Percentiles rank a stretch among this genome's conserved stretches.
phyloP scores from a whole-genome alignment of 2,888 invertebrate genomes.

The Athalia cordata region DNA sequence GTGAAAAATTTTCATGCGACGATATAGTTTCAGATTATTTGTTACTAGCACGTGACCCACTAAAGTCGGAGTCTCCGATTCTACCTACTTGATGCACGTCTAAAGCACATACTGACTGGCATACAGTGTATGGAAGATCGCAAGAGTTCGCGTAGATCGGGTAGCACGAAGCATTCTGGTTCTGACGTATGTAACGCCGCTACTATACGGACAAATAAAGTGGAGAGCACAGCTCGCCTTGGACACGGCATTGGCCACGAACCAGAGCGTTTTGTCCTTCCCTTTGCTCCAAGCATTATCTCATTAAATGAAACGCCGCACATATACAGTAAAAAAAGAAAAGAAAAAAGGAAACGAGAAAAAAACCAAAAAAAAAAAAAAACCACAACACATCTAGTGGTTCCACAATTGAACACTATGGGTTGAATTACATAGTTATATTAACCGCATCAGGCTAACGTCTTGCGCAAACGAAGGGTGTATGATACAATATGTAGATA shows the following conservation, averaged over 20 bases:
- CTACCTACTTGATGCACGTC: slow-evolving; percentile 38
- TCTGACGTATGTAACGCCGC: not conserved
- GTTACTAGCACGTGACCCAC: slow-evolving; percentile 6
- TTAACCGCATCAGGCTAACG: too few relatives aligned
- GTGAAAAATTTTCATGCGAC: too few relatives aligned
- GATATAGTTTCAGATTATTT: not conserved
- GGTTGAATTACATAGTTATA: too few relatives aligned
- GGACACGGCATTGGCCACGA: slow-evolving; percentile 43
- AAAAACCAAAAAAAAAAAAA: too few relatives aligned
- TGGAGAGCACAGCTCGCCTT: slow-evolving; percentile 25
- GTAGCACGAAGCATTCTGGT: not conserved
- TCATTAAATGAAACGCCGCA: not conserved
- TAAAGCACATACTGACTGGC: slow-evolving; percentile 40
- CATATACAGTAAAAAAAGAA: not conserved
- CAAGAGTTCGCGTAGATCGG: not conserved
- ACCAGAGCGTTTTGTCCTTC: slow-evolving; percentile 17
- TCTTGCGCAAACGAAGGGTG: too few relatives aligned
- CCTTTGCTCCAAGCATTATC: not conserved
- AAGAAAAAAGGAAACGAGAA: not conserved
- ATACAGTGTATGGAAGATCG: slow-evolving; percentile 16
- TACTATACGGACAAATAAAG: slow-evolving; percentile 27
- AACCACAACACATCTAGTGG: too few relatives aligned
- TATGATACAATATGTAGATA: too few relatives aligned
- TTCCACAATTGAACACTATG: too few relatives aligned
- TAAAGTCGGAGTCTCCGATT: not conserved